Percentiles rank a stretch among this genome's conserved stretches.
These are phyloP conservation scores for Idaea biselata DNA, from an alignment of 2,888 invertebrate genomes.

Conservation along the genomic window DNA sequence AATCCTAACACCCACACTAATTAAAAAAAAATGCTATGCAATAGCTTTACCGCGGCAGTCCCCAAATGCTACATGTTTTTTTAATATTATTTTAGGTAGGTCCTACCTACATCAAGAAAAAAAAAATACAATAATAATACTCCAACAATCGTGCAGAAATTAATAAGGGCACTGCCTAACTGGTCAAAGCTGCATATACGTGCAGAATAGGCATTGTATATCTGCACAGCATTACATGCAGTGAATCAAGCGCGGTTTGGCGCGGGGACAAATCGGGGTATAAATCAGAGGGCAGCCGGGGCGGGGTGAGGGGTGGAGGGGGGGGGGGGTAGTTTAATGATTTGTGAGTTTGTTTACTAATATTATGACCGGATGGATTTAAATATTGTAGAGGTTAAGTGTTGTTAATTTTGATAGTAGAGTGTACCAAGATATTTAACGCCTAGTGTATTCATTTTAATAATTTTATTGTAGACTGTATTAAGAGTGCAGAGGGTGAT, in stretches of 20 bases:
- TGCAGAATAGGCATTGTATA: constrained; percentile 10
- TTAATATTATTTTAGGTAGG: no score
- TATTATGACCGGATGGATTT: constrained; percentile 30
- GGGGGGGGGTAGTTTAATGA: constrained; percentile 37
- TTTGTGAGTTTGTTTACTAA: constrained; percentile 36
- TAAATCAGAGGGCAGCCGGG: constrained; percentile 48
- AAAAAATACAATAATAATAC: no score
- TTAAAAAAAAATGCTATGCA: no score
- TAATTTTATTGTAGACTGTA: no score
- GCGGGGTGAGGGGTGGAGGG: constrained; percentile 13
- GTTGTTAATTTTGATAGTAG: not conserved
- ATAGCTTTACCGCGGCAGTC: no score
- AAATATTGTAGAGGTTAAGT: constrained; percentile 6
- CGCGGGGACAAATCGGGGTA: constrained; percentile 55
- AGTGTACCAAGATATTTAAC: no score
- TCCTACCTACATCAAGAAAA: no score
- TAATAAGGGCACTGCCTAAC: not conserved
- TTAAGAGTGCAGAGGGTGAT: no score
- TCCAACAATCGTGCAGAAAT: no score
- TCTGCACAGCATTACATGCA: constrained; percentile 36
- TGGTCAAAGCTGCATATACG: not conserved
- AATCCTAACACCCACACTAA: no score
- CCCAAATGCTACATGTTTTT: no score
- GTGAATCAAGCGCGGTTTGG: constrained; percentile 55
- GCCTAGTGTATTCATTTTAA: no score